phyloP scores from a whole-genome alignment of 2,113 vertebrate species.

The Lepus americanus region DNA sequence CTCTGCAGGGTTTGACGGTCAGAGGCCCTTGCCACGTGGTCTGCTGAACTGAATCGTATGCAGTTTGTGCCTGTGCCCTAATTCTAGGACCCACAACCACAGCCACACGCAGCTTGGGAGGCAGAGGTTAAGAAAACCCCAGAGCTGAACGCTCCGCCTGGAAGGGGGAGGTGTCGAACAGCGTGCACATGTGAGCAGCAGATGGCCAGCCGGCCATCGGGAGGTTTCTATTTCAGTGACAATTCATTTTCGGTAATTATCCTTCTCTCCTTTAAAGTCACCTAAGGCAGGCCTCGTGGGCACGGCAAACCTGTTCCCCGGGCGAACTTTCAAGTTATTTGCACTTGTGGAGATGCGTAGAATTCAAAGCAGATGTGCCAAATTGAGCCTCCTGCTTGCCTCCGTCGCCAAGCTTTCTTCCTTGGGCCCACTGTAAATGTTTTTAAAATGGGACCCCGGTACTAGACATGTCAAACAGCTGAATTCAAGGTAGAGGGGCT shows the following conservation, averaged over 20 bases:
- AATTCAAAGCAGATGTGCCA: slow-evolving; percentile 97
- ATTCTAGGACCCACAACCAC: not conserved
- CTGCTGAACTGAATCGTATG: not conserved
- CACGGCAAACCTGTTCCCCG: slow-evolving; percentile 87
- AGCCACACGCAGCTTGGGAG: not conserved
- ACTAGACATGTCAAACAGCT: slow-evolving; percentile 92
- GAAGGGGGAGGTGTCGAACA: not conserved
- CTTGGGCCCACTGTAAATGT: slow-evolving; percentile 86
- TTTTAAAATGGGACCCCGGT: slow-evolving; percentile 90
- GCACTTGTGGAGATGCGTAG: slow-evolving; percentile 91
- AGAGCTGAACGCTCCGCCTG: not conserved
- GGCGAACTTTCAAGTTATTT: slow-evolving; percentile 92
- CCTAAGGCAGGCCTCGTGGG: slow-evolving; percentile 92
- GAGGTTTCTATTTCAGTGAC: slow-evolving; percentile 92
- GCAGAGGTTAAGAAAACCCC: slow-evolving; percentile 67
- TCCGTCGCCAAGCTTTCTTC: slow-evolving; percentile 67
- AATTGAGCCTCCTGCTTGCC: slow-evolving; percentile 77
- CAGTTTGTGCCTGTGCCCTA: not conserved
- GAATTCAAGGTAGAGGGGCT: slow-evolving; percentile 90
- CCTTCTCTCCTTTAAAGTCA: slow-evolving; percentile 92
- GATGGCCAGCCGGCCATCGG: slow-evolving; percentile 88
- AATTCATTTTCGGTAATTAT: slow-evolving; percentile 96
- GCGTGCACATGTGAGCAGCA: slow-evolving; percentile 90
- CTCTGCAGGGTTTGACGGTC: not conserved
- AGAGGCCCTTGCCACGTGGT: not conserved